phyloP scores from a whole-genome alignment of 2,888 invertebrate species.

The Camptogramma bilineatum region DNA sequence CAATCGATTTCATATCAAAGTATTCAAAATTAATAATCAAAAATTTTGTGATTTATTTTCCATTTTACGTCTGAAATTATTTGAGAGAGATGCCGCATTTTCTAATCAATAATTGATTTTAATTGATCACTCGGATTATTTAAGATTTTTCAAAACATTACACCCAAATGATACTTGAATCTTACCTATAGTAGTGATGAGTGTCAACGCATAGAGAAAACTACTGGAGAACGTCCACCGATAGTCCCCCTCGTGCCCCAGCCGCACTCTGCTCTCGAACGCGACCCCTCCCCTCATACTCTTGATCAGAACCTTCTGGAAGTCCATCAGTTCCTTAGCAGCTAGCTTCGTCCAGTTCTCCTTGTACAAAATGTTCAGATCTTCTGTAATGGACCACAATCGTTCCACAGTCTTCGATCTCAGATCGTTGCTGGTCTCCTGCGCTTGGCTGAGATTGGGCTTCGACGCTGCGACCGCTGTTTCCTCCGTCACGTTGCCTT shows the following conservation, averaged over 20 bases:
- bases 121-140: no score
- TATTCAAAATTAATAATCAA: no score
- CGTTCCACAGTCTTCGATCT: conserved; percentile 91
- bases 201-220: conserved; percentile 95
- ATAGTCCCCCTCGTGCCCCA: conserved; percentile 80
- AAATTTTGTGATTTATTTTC: no score
- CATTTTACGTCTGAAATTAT: no score
- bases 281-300: conserved; percentile 72
- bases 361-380: conserved; percentile 94
- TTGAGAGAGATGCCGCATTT: no score
- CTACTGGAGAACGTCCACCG: conserved; percentile 97
- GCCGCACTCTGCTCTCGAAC: conserved; percentile 62
- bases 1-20: no score
- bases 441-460: conserved; percentile 85
- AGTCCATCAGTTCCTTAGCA: conserved; percentile 93
- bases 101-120: no score
- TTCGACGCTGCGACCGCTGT: conserved; percentile 88
- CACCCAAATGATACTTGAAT: conserved; percentile 58
- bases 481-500: conserved; percentile 87
- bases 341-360: conserved; percentile 96
- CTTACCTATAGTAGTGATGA: conserved; percentile 97
- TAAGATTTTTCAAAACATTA: no score
- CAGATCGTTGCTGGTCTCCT: conserved; percentile 83
- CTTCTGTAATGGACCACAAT: conserved; percentile 94
- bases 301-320: conserved; percentile 88